phyloP scores from a whole-genome alignment of 2,113 vertebrate genomes.

The Pteronura brasiliensis region DNA sequence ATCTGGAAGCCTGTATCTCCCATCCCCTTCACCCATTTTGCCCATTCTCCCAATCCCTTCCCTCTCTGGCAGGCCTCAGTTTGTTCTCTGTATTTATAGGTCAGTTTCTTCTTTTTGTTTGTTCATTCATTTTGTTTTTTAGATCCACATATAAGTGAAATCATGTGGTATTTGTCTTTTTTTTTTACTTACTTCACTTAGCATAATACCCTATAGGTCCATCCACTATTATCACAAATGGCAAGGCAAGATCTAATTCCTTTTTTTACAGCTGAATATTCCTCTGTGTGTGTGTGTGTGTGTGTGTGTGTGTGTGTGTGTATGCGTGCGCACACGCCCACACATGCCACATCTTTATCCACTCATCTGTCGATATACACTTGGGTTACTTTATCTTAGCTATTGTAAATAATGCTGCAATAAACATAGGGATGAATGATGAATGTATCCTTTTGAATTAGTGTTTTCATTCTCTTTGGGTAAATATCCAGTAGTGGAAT shows the following conservation, averaged over 20 bases:
- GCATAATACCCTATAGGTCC: background rate
- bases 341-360: background rate
- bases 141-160: background rate
- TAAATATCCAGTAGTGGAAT: background rate
- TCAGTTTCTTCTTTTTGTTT: background rate
- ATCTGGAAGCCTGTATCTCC: background rate
- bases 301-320: no score
- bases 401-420: background rate
- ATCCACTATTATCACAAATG: background rate
- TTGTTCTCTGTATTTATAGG: background rate
- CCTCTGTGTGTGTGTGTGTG: no score
- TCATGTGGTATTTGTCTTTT: background rate
- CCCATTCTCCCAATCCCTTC: background rate
- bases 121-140: background rate
- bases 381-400: background rate
- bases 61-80: background rate
- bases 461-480: background rate
- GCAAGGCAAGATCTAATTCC: background rate
- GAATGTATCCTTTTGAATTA: background rate
- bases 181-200: background rate
- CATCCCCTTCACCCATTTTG: background rate
- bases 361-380: background rate
- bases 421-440: background rate
- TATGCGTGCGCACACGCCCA: fast-evolving
- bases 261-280: background rate